Base-by-base conservation (phyloP, 2,888 invertebrate species). In the Drosophila crucigera region DNA sequence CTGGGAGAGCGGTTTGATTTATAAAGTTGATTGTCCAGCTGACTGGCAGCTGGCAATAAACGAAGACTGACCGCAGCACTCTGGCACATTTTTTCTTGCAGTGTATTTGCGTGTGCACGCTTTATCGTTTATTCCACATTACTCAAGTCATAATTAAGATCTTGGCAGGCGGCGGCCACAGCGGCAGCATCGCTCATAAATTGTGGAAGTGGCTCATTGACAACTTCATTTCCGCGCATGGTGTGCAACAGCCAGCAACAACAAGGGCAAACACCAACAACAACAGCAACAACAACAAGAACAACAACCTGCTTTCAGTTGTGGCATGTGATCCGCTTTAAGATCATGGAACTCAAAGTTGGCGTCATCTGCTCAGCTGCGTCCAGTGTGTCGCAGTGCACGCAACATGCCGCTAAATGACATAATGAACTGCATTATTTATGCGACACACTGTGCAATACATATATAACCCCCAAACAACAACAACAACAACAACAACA, bases 341-440 rank as follows among this genome's bases (percentile, higher is more conserved):
- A 76, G 84, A 61, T 79, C 79, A 68, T 74, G 71, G 39, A 78
- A 72, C 69, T 76, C 68, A 47, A 58, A 62, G 59, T 71, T 66
- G 71, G 69, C 73, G 76, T 82, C 80, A 74, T 60, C 75, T 66
- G 73, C 68, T 83, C 81, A 73, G 77, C 72, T 73, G 65, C 72
- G 54, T 49, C 58, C 58, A 68, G 55, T 41, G 33, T 63, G 64
- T 63, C 50, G 73, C 67, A 79, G 70, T 73, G 73, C 89, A 83
- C 78, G 83, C 80, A 78, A 83, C 82, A 72, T 85, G 87, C 83
- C 76, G 82, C 88, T 84, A 89, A 88, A 87, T 88, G 88, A 88
- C 88, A 88, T 88, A 88, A 88, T 88, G 88, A 88, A 88, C 88
- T 88, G 89, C 87, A 89, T 89, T 88, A 88, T 88, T 89, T 82